Conservation (phyloP, 2,113 vertebrate species). For the Anarhynchus alexandrinus region DNA sequence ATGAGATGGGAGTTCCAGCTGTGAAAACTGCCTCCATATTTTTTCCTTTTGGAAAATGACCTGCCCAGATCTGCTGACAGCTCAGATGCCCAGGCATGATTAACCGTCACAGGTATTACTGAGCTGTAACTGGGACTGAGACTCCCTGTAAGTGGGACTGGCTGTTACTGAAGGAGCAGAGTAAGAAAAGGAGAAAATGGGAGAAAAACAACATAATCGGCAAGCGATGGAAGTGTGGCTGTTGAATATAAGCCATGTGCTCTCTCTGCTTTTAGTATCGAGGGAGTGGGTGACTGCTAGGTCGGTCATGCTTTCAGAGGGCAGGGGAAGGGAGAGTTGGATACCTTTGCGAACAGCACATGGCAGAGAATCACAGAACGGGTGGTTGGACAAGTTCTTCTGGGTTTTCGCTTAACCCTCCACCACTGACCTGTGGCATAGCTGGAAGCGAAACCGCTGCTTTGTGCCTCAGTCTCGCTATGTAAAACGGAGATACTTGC, state of each 20-base stretch:
- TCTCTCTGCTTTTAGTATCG: not conserved
- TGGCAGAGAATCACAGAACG: not conserved
- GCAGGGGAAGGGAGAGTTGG: not conserved
- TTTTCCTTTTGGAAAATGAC: not conserved
- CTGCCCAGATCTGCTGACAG: not conserved
- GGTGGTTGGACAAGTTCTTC: not conserved
- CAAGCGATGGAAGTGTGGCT: not conserved
- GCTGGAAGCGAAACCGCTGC: not conserved
- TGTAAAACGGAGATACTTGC: not conserved
- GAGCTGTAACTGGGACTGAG: not conserved
- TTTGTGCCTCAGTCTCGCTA: not conserved
- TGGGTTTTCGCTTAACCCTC: not conserved
- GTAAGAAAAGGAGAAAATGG: not conserved
- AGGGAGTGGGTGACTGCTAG: not conserved
- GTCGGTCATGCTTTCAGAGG: not conserved
- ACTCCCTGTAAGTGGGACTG: not conserved
- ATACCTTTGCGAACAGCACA: not conserved
- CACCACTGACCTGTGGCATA: not conserved
- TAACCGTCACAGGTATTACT: not conserved
- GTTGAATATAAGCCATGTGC: not conserved
- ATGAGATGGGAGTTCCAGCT: slow-evolving; percentile 1
- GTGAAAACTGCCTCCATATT: not conserved
- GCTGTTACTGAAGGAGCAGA: not conserved
- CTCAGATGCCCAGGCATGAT: not conserved
- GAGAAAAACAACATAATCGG: not conserved